phyloP scores from a whole-genome alignment of 2,888 invertebrate genomes.

The Aleiodes testaceus region DNA sequence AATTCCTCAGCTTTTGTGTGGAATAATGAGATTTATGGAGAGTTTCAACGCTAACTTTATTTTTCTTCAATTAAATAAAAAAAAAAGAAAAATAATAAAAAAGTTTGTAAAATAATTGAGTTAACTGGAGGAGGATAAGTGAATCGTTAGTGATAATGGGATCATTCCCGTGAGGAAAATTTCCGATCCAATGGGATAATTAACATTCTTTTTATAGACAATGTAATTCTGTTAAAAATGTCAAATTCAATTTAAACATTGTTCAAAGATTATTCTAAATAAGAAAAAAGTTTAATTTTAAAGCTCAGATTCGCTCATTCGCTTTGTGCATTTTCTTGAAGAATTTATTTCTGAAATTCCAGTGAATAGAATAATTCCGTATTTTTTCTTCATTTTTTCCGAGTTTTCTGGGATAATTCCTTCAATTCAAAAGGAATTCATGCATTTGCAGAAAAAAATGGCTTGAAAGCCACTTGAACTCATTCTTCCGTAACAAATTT shows the following conservation, averaged over 20 bases:
- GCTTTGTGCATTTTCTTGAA: no score
- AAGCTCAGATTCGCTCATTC: neutral
- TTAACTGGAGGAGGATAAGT: slow-evolving; percentile 1
- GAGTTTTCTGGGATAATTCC: no score
- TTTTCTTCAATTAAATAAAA: neutral
- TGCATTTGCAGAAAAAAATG: neutral
- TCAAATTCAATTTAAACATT: no score
- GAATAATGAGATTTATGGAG: slow-evolving; percentile 1
- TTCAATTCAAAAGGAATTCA: no score
- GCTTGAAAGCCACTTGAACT: neutral
- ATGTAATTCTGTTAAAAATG: neutral
- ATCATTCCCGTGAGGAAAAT: slow-evolving; percentile 7
- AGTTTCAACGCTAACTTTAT: neutral
- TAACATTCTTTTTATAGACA: slow-evolving; percentile 10
- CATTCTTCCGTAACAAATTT: slow-evolving; percentile 9
- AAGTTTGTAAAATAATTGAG: slow-evolving; percentile 10
- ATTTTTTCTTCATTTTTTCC: no score
- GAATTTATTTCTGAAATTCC: neutral
- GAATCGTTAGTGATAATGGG: neutral
- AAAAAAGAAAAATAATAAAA: no score
- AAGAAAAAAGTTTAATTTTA: no score
- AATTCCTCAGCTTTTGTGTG: neutral
- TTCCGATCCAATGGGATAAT: neutral
- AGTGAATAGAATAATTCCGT: no score
- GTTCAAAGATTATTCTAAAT: no score